phyloP scores from a whole-genome alignment of 2,888 invertebrate genomes.

The Pristionchus japonicus region DNA sequence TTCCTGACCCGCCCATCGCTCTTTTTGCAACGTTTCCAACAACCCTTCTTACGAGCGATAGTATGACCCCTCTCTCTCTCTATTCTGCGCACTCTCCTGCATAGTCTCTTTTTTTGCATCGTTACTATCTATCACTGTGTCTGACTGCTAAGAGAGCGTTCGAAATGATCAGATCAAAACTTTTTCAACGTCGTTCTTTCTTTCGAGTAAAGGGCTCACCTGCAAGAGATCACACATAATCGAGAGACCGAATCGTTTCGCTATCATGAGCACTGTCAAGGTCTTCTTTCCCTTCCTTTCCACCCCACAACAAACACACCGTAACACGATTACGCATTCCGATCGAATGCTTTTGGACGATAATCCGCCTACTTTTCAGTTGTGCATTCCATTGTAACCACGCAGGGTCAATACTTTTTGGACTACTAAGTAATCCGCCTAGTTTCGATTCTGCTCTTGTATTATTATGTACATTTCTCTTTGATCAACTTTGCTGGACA shows the following conservation, averaged over 20 bases:
- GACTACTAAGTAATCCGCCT: not conserved
- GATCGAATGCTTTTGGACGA: not conserved
- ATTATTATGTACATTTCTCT: too few relatives aligned
- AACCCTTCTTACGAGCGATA: too few relatives aligned
- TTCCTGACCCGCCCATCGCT: not conserved
- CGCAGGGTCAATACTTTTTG: not conserved
- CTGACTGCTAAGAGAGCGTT: too few relatives aligned
- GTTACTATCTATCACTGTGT: not conserved
- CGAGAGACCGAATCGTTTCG: not conserved
- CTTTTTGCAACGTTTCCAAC: not conserved
- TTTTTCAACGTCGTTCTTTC: too few relatives aligned
- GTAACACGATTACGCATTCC: constrained; percentile 28
- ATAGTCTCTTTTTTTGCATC: not conserved
- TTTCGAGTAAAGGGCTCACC: not conserved
- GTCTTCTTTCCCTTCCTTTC: not conserved
- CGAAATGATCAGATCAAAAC: too few relatives aligned
- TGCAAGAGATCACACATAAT: not conserved
- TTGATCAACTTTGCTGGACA: too few relatives aligned
- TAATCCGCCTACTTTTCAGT: not conserved
- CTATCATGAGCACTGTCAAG: constrained; percentile 2
- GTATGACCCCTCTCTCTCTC: too few relatives aligned
- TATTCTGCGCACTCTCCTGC: too few relatives aligned
- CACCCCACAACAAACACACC: not conserved
- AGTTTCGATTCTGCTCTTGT: not conserved
- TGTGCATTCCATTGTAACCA: not conserved